Base-by-base conservation (phyloP, 2,797 vertebrate species). In the Telmatherina bonti region DNA sequence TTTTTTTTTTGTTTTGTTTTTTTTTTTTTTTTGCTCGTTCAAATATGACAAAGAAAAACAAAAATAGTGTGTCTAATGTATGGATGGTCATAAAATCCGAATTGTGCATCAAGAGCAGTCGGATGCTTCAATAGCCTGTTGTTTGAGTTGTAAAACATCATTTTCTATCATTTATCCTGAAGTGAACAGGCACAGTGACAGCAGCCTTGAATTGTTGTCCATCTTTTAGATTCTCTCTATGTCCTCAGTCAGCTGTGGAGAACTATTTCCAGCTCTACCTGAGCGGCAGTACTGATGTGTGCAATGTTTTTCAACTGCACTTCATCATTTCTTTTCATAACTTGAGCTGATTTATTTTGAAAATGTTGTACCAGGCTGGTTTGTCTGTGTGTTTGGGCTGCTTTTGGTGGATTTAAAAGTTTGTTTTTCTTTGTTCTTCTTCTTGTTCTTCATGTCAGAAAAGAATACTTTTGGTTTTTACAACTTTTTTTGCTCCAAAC, bases 251-350 rank as follows among this genome's bases (percentile, higher is more conserved):
- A 82, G 82, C 79, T 86, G 88, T 86, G 76, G 81, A 89, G 87
- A 79, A 83, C 84, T 88, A 85, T 89, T 91, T 90, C 86, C 81
- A 85, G 82, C 88, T 84, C 82, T 22, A 72, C 88, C 85, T 86
- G 83, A 92, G 74, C 80, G 11, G 83, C 87, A 78, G 75, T 87
- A 86, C 88, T 91, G 91, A 92, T 92, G 84, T 91, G 88, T 91
- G 88, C 85, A 89, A 77, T 93, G 91, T 89, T 93, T 90, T 91
- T 83, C 71, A 86, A 81, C 79, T 82, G 86, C 89, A 91, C 89
- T 89, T 92, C 91, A 93, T 94, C 91, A 88, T 92, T 91, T 90
- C 76, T 82, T 89, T 90, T 90, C 81, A 83, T 87, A 91, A 89
- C 82, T 81, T 77, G 84, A 72, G 83, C 73, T 45, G 70, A 81